Evolutionary conservation across 2,888 invertebrate species (phyloP).

Genomic region (Ceriagrion tenellum): DNA sequence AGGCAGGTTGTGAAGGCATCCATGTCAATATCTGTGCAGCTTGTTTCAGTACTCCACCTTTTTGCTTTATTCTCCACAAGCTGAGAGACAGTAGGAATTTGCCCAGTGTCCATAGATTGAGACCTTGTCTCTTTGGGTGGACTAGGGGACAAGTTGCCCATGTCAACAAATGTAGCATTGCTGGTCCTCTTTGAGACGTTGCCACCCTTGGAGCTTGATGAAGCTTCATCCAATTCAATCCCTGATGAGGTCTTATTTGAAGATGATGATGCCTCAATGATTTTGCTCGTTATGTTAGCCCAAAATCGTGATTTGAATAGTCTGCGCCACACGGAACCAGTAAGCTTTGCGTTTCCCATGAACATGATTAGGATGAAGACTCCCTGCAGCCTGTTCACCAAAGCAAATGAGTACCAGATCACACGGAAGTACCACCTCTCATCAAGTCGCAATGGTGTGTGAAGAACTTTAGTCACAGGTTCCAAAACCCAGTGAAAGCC

Average conservation of each 20-base stretch:
- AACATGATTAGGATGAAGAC: slow-evolving; percentile 55
- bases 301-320: slow-evolving; percentile 16
- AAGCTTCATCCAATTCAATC: background rate
- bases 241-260: background rate
- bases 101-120: background rate
- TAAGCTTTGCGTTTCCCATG: slow-evolving; percentile 33
- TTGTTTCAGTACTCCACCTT: background rate
- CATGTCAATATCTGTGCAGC: background rate
- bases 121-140: background rate
- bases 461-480: slow-evolving; percentile 44
- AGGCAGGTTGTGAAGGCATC: background rate
- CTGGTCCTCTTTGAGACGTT: background rate
- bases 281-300: slow-evolving; percentile 5
- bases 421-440: background rate
- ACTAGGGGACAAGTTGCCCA: background rate
- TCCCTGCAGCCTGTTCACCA: slow-evolving; percentile 32
- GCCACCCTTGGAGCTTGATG: background rate
- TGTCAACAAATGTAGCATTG: background rate
- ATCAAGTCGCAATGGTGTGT: slow-evolving; percentile 40
- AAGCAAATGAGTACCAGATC: slow-evolving; percentile 37
- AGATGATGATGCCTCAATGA: background rate
- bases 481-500: slow-evolving; percentile 54
- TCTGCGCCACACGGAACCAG: slow-evolving; percentile 22
- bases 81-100: background rate
- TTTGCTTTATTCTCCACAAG: background rate